These are phyloP conservation scores for Periparus ater DNA, from an alignment of 2,797 vertebrate species.

Conservation along the genomic window DNA sequence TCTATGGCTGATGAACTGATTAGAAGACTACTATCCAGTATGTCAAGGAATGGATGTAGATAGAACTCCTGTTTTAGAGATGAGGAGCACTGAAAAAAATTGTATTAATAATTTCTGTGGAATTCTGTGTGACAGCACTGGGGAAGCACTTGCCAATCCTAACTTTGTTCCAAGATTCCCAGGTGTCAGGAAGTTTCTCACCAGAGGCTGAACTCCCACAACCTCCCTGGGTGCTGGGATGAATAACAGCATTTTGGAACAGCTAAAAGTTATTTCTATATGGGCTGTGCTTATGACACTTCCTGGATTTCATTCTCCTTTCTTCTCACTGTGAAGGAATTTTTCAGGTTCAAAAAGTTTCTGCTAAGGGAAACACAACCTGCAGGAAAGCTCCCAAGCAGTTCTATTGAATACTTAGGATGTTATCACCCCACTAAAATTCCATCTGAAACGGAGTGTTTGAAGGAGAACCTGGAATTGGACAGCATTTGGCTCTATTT, in stretches of 20 bases:
- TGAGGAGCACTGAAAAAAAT: not conserved
- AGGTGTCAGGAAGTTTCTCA: not conserved
- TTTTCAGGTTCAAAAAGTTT: not conserved
- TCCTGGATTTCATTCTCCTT: too few relatives aligned
- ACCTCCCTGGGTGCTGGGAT: not conserved
- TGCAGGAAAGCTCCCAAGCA: not conserved
- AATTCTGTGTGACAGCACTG: not conserved
- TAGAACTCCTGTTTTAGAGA: not conserved
- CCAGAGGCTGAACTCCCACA: not conserved
- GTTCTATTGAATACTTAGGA: not conserved
- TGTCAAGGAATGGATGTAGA: not conserved
- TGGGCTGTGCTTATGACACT: rapidly evolving
- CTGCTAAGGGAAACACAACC: not conserved
- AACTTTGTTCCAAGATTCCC: not conserved
- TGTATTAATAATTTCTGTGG: not conserved
- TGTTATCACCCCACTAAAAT: not conserved
- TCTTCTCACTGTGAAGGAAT: not conserved
- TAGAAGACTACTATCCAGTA: not conserved
- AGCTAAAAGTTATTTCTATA: rapidly evolving
- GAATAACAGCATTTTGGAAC: not conserved
- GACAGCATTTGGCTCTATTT: not conserved
- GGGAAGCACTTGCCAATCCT: rapidly evolving
- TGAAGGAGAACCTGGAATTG: not conserved
- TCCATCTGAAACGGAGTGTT: not conserved
- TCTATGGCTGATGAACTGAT: not conserved